Evolutionary conservation across 1,140 invertebrate species (phyloP), one percentile per base, ranked within the genome.

Genomic region (Hypsibius dujardini): DNA sequence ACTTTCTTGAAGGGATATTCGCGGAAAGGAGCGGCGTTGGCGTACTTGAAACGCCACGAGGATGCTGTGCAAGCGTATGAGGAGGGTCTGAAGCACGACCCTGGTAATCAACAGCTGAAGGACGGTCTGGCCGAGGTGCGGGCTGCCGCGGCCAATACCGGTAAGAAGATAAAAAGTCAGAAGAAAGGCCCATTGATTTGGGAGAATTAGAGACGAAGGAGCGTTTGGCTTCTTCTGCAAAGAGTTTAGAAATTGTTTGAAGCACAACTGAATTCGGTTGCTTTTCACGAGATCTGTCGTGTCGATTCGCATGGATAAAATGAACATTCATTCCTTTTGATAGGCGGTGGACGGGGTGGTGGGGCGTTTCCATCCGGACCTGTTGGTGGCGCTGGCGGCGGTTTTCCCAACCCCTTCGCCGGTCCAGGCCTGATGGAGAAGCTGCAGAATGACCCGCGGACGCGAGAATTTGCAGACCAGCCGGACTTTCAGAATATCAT

Each of bases 11-110:
- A 84, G 82, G 91, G 89, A 1, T 91, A 92, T 78, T 90, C 89
- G 0, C 84, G 91, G 74, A 91, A 92, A 81, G 92, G 89, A n/a
- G 86, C 87, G 75, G 89, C 89, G 1, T 79, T 91, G 28, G 85
- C 86, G 2, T 90, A 87, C 74, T 77, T 92, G 59, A 84, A 85
- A 1, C 81, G 84, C 59, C 79, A 83, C 47, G 83, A 87, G 40
- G 87, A 90, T 70, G 88, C 91, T 1, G 83, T 89, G 2, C 81
- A 83, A 67, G 85, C 88, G 1, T 94, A 91, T 75, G 82, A 87
- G 75, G 86, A 86, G 76, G 90, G 82, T 12, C 79, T 91, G 42
- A 81, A 86, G 76, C 75, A 86, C n/a, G 90, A 93, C 76, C 89
- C 90, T 0, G 83, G 80, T 46, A 93, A 92, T 81, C 78, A 82